Base-by-base conservation (phyloP, 2,888 invertebrate species). In the Hesperia comma region DNA sequence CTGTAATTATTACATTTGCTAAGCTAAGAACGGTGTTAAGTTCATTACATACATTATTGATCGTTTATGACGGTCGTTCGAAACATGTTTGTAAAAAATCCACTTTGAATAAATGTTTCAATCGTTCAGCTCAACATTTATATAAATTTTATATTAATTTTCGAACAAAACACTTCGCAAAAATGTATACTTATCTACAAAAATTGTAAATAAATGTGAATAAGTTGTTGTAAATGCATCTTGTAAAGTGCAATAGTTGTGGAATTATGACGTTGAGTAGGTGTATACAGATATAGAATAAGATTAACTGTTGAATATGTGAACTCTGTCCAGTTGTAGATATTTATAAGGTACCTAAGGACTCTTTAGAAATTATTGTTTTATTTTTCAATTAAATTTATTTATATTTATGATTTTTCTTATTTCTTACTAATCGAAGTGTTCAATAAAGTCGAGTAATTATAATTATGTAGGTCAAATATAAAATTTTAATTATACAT, bases 221-320 rank as follows among this genome's bases (percentile, higher is more conserved):
- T 90, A 88, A 81, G 81, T 89, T 90, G 89, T 92, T 92, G 90
- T 92, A 92, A 89, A 89, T 89, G 90, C 88, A 87, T 88, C 88
- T 89, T 91, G 88, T 90, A 90, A 91, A 91, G 90, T 90, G 90
- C 89, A 89, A 88, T 90, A 90, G 90, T 87, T 84, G 90, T 90
- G 91, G 88, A 90, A 89, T 89, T 88, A 88, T 84, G 79, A 84
- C 85, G 90, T 90, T 90, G 88, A 88, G 88, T 92, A 92, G 90
- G 84, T 89, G 82, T 90, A 90, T 88, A 90, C 82, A 82, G 76
- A 79, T 74, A 71, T 86, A 86, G 80, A 67, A 15, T 83, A 87
- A 84, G 82, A 77, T 71, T 74, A 81, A 79, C 81, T 89, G 90
- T 90, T 90, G 81, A 83, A 80, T 78, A 85, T 84, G 83, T 86